A percentile compares a stretch with the other conserved stretches of the same genome.
Conservation (phyloP, 2,888 invertebrate genomes). For the Apamea anceps region DNA sequence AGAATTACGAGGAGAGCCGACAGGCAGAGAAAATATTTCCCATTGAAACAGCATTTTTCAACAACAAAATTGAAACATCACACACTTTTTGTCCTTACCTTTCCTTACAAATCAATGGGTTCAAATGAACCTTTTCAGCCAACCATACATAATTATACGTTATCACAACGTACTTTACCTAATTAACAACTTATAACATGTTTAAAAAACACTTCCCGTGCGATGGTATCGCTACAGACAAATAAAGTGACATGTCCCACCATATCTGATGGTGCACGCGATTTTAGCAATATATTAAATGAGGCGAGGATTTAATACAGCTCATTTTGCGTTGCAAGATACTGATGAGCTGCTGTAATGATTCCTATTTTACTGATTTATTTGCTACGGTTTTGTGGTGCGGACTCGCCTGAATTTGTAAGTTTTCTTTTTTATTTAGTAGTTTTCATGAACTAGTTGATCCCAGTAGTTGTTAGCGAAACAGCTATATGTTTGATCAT, state of each 20-base stretch:
- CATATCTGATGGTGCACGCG: slow-evolving; percentile 64
- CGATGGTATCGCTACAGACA: slow-evolving; percentile 49
- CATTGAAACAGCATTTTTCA: neutral
- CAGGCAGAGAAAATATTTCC: too few species aligned
- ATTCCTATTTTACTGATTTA: slow-evolving; percentile 59
- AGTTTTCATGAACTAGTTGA: neutral
- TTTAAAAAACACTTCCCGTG: slow-evolving; percentile 42
- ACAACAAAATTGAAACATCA: neutral
- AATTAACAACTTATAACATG: slow-evolving; percentile 46
- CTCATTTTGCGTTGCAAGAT: slow-evolving; percentile 36
- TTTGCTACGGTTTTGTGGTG: slow-evolving; percentile 50
- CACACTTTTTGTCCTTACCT: neutral
- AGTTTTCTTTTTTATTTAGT: slow-evolving; percentile 24
- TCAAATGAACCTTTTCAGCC: neutral
- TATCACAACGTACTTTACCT: slow-evolving; percentile 2
- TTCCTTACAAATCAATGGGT: neutral
- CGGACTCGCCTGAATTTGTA: slow-evolving; percentile 48
- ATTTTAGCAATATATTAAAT: slow-evolving; percentile 44
- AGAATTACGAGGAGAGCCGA: neutral
- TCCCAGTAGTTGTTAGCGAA: neutral
- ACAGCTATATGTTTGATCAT: neutral
- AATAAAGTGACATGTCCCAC: slow-evolving; percentile 50
- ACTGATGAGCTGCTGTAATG: slow-evolving; percentile 52
- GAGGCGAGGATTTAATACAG: neutral
- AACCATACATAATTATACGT: slow-evolving; percentile 13